A percentile compares a stretch with the other conserved stretches of the same genome.
Evolutionary conservation across 1,140 invertebrate genomes (phyloP).

Genomic region (Manduca sexta): DNA sequence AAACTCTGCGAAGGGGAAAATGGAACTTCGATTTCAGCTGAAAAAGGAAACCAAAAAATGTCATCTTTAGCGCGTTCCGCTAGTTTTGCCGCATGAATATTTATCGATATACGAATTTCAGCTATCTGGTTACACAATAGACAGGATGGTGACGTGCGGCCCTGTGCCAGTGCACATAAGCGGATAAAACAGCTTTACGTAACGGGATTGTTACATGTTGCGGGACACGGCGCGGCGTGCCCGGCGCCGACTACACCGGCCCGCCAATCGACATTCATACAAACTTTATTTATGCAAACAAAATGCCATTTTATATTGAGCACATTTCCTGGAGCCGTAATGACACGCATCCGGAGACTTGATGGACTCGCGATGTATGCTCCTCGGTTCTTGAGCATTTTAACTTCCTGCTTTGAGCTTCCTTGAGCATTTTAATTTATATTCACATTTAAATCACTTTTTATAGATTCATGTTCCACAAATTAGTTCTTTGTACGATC

Average conservation of each 20-base stretch:
- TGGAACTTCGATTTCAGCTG: not conserved
- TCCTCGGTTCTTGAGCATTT: too few species aligned
- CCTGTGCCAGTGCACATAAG: constrained; percentile 1
- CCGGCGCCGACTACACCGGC: not conserved
- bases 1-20: constrained; percentile 1
- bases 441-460: too few species aligned
- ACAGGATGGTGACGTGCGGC: not conserved
- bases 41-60: not conserved
- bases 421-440: too few species aligned
- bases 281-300: not conserved
- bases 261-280: too few species aligned
- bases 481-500: too few species aligned
- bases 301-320: too few species aligned
- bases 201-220: constrained; percentile 13
- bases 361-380: too few species aligned
- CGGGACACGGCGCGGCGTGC: not conserved
- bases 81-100: not conserved
- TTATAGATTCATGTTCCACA: too few species aligned
- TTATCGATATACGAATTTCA: not conserved
- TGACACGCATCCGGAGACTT: too few species aligned
- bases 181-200: constrained; percentile 16
- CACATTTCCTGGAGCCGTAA: too few species aligned
- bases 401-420: too few species aligned
- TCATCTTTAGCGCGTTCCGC: too few species aligned
- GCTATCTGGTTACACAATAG: constrained; percentile 2